Evolutionary conservation across 2,888 invertebrate genomes (phyloP).

Genomic region (Lasius fuliginosus): DNA sequence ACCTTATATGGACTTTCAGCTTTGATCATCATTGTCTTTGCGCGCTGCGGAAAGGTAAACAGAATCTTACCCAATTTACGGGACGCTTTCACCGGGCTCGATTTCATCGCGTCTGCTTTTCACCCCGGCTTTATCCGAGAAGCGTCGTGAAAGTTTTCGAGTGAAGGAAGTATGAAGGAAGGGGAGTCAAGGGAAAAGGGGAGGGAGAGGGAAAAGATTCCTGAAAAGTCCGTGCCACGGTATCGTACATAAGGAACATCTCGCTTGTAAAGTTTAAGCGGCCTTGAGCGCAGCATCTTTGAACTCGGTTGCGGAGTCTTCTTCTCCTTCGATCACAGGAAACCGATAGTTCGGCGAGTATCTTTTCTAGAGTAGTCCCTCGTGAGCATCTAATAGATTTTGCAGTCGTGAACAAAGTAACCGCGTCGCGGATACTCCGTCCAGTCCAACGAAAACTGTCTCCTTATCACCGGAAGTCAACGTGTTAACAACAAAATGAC

Average conservation of each 20-base stretch:
- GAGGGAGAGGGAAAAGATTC: conserved; percentile 9
- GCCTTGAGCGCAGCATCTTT: conserved; percentile 55
- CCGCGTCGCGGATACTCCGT: not conserved
- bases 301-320: conserved; percentile 42
- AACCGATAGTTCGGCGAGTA: conserved; percentile 39
- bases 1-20: conserved; percentile 10
- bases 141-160: conserved; percentile 47
- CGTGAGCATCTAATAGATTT: conserved; percentile 51
- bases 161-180: conserved; percentile 28
- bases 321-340: conserved; percentile 39
- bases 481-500: not conserved
- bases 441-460: conserved; percentile 25
- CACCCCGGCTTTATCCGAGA: conserved; percentile 34
- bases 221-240: conserved; percentile 37
- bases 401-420: conserved; percentile 34
- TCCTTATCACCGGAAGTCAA: not conserved
- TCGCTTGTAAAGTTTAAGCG: conserved; percentile 53
- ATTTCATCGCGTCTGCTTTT: conserved; percentile 48
- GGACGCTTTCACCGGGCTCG: conserved; percentile 44
- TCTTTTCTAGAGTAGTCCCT: not conserved
- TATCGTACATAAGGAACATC: conserved; percentile 45
- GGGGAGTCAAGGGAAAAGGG: not conserved
- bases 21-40: conserved; percentile 52
- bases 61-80: conserved; percentile 55
- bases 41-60: conserved; percentile 45